Evolutionary conservation across 2,113 vertebrate species (phyloP), one percentile per base, ranked within the genome.

Genomic region (Protomyctophum bolini): DNA sequence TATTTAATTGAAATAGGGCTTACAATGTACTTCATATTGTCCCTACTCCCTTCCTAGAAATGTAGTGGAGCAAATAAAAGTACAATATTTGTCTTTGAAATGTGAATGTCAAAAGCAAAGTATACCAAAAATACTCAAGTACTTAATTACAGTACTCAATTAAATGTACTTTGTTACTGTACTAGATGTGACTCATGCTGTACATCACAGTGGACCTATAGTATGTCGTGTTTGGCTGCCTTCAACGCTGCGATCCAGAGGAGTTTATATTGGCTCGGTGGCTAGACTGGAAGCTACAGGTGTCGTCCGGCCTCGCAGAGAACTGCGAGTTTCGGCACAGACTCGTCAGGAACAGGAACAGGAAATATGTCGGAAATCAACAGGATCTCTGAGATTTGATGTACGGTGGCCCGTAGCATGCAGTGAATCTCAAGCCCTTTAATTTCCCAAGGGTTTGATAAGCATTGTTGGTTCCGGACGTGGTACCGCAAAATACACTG

Each of bases 291-390:
- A 85, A 83, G 82, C 54, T 74, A 70, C 83, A 88, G 84, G 76
- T 90, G 86, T 78, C 59, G 59, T 71, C 52, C 66, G 70, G 65
- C 46, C 72, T 85, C 63, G 11, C 84, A 62, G 64, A 50, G 57
- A 78, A 54, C 80, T 82, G 88, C 68, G 72, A 89, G 64, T 85
- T 88, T 88, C 75, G 78, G 59, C 86, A 83, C 12, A 8, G 61
- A 61, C 66, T 75, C 63, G 76, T 79, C 72, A 86, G 79, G n/a
- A n/a, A n/a, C n/a, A 73, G 80, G 80, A 90, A 88, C 72, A 81
- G 86, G 87, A 89, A 85, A 76, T 73, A 67, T 87, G 83, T 80
- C 62, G 10, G 77, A 89, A 77, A 88, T 65, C 67, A 72, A 63
- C 66, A 2, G 41, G 76, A 55, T 51, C 73, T 29, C 33, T 10